Conservation (phyloP, 2,113 vertebrate species). For the Oceanodroma tethys region DNA sequence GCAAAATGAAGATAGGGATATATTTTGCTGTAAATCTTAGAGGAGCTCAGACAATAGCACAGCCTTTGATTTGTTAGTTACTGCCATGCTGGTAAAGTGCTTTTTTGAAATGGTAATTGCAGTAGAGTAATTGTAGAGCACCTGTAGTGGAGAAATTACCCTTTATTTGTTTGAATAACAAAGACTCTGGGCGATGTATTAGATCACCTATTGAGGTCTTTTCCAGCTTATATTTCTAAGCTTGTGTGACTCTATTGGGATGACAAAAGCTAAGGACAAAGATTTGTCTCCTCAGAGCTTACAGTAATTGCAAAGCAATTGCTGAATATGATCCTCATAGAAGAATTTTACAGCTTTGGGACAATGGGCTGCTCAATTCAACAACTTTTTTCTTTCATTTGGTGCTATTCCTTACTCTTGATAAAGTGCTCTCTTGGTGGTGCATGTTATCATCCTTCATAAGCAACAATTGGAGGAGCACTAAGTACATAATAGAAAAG, state of each 20-base stretch:
- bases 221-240: neutral
- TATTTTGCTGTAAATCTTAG: slow-evolving; percentile 12
- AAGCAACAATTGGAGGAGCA: neutral
- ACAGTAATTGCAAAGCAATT: slow-evolving; percentile 3
- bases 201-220: neutral
- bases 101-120: neutral
- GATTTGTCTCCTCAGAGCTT: neutral
- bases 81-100: neutral
- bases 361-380: neutral
- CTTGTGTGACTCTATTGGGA: neutral
- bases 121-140: neutral
- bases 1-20: neutral
- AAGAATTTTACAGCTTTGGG: slow-evolving; percentile 2
- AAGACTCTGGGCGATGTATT: neutral
- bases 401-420: neutral
- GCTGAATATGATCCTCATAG: neutral
- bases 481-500: neutral
- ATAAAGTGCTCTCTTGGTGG: neutral
- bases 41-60: neutral
- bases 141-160: neutral
- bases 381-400: neutral
- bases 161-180: slow-evolving; percentile 20
- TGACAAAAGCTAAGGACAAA: neutral
- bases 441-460: neutral
- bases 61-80: neutral